Base-by-base conservation (phyloP, 2,888 invertebrate species). In the Melolontha melolontha region DNA sequence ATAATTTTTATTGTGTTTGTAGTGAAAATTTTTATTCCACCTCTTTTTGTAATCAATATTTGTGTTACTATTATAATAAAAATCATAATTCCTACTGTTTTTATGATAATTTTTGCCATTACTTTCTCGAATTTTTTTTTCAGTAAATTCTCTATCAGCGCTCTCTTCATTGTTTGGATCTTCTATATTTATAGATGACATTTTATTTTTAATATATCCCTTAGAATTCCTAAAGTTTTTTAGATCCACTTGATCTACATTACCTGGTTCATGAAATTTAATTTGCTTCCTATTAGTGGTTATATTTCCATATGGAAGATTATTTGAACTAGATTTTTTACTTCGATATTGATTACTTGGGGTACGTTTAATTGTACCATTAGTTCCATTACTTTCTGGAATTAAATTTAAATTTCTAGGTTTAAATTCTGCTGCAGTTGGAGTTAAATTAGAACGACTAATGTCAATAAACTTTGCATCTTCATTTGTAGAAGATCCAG, bases 51-150 rank as follows among this genome's bases (percentile, higher is more conserved):
- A 52, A 50, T 42, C 57, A 14, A 11, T 34, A 41, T 50, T 34
- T 40, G 34, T 50, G 22, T 65, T 50, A 4, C 41, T 41, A 17
- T 65, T 50, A 59, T 49, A 42, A 54, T 65, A 65, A 59, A 59
- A 27, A 59, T 64, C 55, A 52, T 76, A 72, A 79, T 81, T 62
- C 75, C 73, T 64, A 79, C 75, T 72, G 78, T 75, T 72, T 71
- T 79, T 75, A 22, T 55, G 29, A 16, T 55, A 44, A 40, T 57
- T 39, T 40, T 59, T 57, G 10, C 34, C 7, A 14, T 29, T 7
- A 17, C 16, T 50, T 41, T 59, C 66, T 10, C 39, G 14, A n/a
- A 16, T 22, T 0, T 59, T 55, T 16, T 14, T 29, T 50, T 66
- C 59, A 14, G 4, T 14, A 0, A 29, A 11, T 10, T 47, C 49